Conservation (phyloP, 2,113 vertebrate genomes). For the Xenopus laevis region DNA sequence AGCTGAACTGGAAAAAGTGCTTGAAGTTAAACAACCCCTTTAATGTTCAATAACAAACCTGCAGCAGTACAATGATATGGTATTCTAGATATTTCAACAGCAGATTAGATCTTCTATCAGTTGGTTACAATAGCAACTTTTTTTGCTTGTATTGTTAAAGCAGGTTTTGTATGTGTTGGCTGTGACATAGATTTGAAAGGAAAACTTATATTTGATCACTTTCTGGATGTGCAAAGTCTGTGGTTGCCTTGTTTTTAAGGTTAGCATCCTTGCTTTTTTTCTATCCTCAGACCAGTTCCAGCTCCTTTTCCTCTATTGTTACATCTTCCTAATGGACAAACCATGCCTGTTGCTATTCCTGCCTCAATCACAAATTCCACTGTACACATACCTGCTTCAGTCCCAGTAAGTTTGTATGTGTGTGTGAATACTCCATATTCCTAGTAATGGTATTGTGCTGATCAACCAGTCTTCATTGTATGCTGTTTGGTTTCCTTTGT, state of each 20-base stretch:
- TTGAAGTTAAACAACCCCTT: too few relatives aligned
- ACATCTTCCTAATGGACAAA: conserved; percentile 97
- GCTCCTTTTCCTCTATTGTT: conserved; percentile 95
- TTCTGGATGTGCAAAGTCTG: conserved; percentile 30
- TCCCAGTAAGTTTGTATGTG: conserved; percentile 83
- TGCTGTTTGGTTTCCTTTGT: conserved; percentile 17
- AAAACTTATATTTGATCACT: not conserved
- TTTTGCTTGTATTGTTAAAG: too few relatives aligned
- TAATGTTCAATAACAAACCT: too few relatives aligned
- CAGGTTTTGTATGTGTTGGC: too few relatives aligned
- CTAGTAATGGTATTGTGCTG: conserved; percentile 31
- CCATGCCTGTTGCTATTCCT: conserved; percentile 96
- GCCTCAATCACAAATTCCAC: conserved; percentile 95
- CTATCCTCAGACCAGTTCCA: conserved; percentile 85
- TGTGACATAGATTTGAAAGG: conserved; percentile 27
- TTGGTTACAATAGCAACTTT: too few relatives aligned
- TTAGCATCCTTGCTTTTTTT: conserved; percentile 57
- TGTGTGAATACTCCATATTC: conserved; percentile 36
- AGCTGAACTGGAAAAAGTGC: too few relatives aligned
- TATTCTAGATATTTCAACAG: too few relatives aligned
- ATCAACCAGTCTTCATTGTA: conserved; percentile 3
- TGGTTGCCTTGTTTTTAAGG: conserved; percentile 44
- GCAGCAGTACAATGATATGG: too few relatives aligned
- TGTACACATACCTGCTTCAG: conserved; percentile 92
- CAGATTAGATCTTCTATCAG: too few relatives aligned